Base-by-base conservation (phyloP, 1,140 invertebrate species). In the Cardiocondyla obscurior region DNA sequence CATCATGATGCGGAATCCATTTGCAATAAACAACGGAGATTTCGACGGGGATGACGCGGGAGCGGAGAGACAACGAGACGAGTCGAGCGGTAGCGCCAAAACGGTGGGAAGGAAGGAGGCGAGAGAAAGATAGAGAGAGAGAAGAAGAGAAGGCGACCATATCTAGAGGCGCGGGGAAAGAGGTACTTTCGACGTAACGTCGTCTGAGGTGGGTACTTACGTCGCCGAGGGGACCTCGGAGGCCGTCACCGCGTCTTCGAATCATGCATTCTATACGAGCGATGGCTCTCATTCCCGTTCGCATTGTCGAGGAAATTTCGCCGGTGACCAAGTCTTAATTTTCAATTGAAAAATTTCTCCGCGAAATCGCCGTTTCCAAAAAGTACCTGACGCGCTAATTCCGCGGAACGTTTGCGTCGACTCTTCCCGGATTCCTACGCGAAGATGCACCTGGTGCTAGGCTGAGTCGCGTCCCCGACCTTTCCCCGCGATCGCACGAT, bases 11-110 rank as follows among this genome's bases (percentile, higher is more conserved):
- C 88, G 90, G 92, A 94, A 94, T 94, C 92, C 93, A 94, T 94
- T 94, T 94, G 93, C 93, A 94, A 94, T 94, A 94, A 94, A 94
- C 93, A 94, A 94, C 93, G 83, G 85, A 92, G 92, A 94, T 94
- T 92, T 92, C 92, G 90, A 86, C 87, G 84, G 64, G 74, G 86
- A 16, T 22, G 30, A 46, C 36, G 69, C 49, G 67, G 49, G 49
- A 53, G 73, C 82, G 62, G 42, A 64, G 77, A 81, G 84, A 57
- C 79, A 62, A 64, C 60, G 62, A 62, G 58, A 76, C 62, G 1
- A 33, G 62, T 58, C 33, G 22, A 33, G 65, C 28, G 16, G 46
- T 79, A 79, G 62, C 84, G 81, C 25, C 58, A 57, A 36, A 10
- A 39, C 28, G 46, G 19, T 4, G 22, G 58, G 44, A 16, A 16